Conservation (phyloP, 2,888 invertebrate genomes). For the Gordius sp. region DNA sequence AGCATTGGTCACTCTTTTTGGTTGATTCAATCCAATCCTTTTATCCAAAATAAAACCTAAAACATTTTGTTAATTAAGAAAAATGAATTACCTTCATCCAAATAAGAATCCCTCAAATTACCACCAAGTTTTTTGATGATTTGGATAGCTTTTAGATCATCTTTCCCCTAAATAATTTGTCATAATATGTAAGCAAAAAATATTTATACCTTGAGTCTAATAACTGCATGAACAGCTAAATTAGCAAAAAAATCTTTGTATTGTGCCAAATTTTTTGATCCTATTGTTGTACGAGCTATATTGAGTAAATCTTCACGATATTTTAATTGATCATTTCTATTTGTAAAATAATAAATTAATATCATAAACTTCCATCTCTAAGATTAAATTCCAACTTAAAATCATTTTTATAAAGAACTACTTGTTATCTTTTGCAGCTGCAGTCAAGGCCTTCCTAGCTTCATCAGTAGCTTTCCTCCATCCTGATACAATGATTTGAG, state of each 20-base stretch:
- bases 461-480: constrained; percentile 64
- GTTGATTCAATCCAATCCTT: constrained; percentile 84
- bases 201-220: constrained; percentile 46
- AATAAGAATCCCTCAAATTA: constrained; percentile 66
- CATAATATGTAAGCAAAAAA: constrained; percentile 4
- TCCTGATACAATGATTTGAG: constrained; percentile 82
- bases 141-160: constrained; percentile 77
- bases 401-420: constrained; percentile 22
- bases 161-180: constrained; percentile 41
- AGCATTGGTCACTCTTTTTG: constrained; percentile 73
- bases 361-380: background rate
- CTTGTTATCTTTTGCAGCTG: constrained; percentile 53
- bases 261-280: constrained; percentile 85
- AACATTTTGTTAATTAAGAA: constrained; percentile 17
- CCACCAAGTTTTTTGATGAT: constrained; percentile 88
- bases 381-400: constrained; percentile 12
- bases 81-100: constrained; percentile 41
- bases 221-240: constrained; percentile 72
- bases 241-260: constrained; percentile 86
- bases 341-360: background rate
- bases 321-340: constrained; percentile 30
- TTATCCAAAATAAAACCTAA: constrained; percentile 68
- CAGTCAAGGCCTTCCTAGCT: constrained; percentile 52
- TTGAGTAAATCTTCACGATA: constrained; percentile 69
- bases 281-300: constrained; percentile 82